A percentile compares a stretch with the other conserved stretches of the same genome.
These are phyloP conservation scores for Chelon labrosus DNA, from an alignment of 2,797 vertebrate genomes.

Conservation along the genomic window DNA sequence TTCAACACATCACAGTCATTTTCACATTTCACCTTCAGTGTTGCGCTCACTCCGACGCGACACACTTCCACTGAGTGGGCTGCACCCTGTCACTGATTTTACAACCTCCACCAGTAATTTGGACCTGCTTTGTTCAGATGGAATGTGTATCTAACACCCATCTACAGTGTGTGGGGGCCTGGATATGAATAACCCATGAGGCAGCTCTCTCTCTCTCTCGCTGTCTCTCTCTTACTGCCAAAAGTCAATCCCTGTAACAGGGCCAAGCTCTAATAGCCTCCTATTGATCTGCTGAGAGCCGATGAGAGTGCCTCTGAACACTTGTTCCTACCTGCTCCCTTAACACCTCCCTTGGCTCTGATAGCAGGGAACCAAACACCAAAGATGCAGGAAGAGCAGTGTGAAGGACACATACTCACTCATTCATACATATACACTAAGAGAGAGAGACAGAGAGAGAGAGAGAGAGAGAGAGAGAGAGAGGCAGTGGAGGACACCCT, in stretches of 20 bases:
- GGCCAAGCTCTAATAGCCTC: slow-evolving; percentile 82
- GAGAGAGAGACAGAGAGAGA: not conserved
- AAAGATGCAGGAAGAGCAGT: slow-evolving; percentile 54
- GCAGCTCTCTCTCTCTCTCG: slow-evolving; percentile 17
- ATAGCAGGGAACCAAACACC: slow-evolving; percentile 71
- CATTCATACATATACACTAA: not conserved
- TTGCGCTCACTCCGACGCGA: not conserved
- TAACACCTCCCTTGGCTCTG: slow-evolving; percentile 77
- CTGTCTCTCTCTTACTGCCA: slow-evolving; percentile 49
- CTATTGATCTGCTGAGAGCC: slow-evolving; percentile 80
- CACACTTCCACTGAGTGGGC: not conserved
- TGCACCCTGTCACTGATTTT: slow-evolving; percentile 25
- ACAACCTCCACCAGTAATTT: slow-evolving; percentile 43
- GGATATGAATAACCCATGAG: slow-evolving; percentile 77
- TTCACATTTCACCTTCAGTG: slow-evolving; percentile 26
- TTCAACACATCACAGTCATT: slow-evolving; percentile 9
- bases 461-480: too few species aligned
- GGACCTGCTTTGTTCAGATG: slow-evolving; percentile 55
- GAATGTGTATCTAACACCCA: slow-evolving; percentile 64
- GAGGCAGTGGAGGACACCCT: slow-evolving; percentile 33
- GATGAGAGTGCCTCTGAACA: slow-evolving; percentile 78
- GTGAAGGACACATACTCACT: slow-evolving; percentile 62
- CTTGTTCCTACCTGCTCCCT: slow-evolving; percentile 77
- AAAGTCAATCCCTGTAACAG: slow-evolving; percentile 80
- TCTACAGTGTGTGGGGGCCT: slow-evolving; percentile 41